These are phyloP conservation scores for Pterocles gutturalis DNA, from an alignment of 2,113 vertebrate species.

Conservation along the genomic window DNA sequence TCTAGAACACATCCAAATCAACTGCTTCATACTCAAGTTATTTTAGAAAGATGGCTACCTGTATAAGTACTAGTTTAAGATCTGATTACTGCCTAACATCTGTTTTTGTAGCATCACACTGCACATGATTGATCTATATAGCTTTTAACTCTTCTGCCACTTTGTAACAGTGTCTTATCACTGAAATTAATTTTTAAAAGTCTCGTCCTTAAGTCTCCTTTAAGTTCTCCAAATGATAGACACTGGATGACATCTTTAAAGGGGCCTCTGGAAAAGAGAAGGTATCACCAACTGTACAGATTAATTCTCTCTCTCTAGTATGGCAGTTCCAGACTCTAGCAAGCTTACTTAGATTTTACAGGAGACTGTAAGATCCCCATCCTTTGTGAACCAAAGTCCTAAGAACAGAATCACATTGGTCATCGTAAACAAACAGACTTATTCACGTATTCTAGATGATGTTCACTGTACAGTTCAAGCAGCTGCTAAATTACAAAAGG, in stretches of 20 bases:
- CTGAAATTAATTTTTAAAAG: background rate
- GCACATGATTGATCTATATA: background rate
- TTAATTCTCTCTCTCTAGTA: background rate
- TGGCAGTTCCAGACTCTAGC: background rate
- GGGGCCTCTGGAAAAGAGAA: background rate
- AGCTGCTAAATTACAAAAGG: constrained; percentile 3
- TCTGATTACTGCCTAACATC: background rate
- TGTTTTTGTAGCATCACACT: background rate
- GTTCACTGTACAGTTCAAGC: background rate
- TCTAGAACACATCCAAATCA: constrained; percentile 1
- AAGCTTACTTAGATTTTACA: background rate
- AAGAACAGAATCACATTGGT: background rate
- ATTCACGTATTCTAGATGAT: background rate
- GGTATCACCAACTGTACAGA: background rate
- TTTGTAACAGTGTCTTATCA: background rate
- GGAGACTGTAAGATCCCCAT: background rate
- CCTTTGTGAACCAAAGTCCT: background rate
- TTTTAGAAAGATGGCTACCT: background rate
- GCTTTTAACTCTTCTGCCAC: background rate
- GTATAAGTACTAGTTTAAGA: background rate
- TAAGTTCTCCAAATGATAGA: background rate
- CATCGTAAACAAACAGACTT: background rate
- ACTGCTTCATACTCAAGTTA: background rate
- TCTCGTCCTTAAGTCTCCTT: background rate
- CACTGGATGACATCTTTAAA: background rate